Percentiles rank a stretch among this genome's conserved stretches.
Conservation (phyloP, 1,140 invertebrate genomes). For the Cherax quadricarinatus region DNA sequence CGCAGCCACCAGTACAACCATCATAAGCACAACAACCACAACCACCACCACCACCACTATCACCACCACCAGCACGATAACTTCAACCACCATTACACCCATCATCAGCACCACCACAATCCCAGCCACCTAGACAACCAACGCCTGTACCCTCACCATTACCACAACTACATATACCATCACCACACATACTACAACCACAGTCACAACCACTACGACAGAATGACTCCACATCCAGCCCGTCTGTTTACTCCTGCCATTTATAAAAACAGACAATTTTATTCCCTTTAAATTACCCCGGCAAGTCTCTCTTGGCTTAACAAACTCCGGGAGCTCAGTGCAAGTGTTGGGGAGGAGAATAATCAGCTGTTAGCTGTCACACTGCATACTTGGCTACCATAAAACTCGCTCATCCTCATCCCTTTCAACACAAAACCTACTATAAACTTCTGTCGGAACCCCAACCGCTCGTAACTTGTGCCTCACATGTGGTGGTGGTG, state of each 20-base stretch:
- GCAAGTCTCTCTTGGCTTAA: too few species aligned
- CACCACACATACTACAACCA: neutral
- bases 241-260: neutral
- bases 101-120: too few species aligned
- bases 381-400: slow-evolving; percentile 2
- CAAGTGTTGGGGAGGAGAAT: neutral
- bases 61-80: too few species aligned
- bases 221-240: neutral
- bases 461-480: slow-evolving; percentile 14
- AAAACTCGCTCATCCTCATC: neutral
- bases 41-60: too few species aligned
- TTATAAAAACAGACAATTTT: slow-evolving; percentile 8
- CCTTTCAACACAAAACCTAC: slow-evolving; percentile 26
- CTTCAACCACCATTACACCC: too few species aligned
- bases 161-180: neutral
- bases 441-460: neutral
- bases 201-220: neutral
- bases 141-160: neutral
- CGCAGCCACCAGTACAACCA: too few species aligned
- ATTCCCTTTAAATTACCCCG: neutral
- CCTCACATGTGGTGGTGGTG: neutral
- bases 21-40: too few species aligned
- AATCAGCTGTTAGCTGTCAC: neutral
- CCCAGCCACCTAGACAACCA: too few species aligned
- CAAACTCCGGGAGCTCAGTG: neutral